These are phyloP conservation scores for Darevskia nairensis DNA, from an alignment of 2,797 vertebrate species.

Conservation along the genomic window DNA sequence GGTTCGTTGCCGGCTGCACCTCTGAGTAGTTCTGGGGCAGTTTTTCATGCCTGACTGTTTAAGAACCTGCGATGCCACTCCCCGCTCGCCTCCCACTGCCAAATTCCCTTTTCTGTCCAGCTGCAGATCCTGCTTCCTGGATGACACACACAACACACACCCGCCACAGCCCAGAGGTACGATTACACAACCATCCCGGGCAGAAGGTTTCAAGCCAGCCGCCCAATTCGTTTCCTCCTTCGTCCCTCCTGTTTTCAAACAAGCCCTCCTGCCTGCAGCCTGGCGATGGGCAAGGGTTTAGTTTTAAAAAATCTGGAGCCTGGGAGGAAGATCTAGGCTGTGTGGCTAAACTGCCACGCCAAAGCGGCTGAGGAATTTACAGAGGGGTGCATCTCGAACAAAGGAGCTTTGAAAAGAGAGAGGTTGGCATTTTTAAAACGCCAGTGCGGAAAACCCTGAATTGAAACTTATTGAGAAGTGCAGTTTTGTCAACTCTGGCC, in stretches of 20 bases:
- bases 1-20: background rate
- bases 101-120: conserved; percentile 29
- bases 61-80: conserved; percentile 21
- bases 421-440: too few relatives aligned
- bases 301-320: too few relatives aligned
- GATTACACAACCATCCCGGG: conserved; percentile 14
- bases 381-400: background rate
- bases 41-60: conserved; percentile 1
- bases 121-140: conserved; percentile 44
- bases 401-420: background rate
- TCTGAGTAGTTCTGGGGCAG: background rate
- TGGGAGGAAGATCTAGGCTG: too few relatives aligned
- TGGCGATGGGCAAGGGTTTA: too few relatives aligned
- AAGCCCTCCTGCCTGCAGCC: too few relatives aligned
- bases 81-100: conserved; percentile 47
- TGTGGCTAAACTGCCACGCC: too few relatives aligned
- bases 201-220: background rate
- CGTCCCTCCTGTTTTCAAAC: background rate
- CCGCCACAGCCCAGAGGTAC: background rate
- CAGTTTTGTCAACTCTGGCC: background rate
- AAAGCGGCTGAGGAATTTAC: background rate
- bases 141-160: conserved; percentile 26
- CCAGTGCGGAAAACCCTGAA: background rate
- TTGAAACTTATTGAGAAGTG: background rate
- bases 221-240: background rate